Evolutionary conservation across 2,888 invertebrate genomes (phyloP).

Genomic region (Drosophila hawaiiensis): DNA sequence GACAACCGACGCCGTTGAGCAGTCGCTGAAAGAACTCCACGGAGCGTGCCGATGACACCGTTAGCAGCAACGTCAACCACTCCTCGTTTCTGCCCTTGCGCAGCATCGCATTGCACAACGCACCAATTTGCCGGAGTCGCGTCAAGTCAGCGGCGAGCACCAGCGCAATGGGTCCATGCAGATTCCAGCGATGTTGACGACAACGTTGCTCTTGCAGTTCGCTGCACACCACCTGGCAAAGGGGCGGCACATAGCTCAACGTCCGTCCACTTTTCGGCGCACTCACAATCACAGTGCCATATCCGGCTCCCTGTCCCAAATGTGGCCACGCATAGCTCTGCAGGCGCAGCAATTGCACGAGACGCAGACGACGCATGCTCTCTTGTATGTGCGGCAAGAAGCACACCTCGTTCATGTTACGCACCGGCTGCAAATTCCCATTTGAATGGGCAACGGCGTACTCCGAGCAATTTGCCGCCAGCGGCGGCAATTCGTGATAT

Average conservation of each 20-base stretch:
- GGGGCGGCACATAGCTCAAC: slow-evolving; percentile 50
- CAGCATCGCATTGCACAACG: slow-evolving; percentile 41
- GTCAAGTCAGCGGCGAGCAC: slow-evolving; percentile 47
- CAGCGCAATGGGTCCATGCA: slow-evolving; percentile 43
- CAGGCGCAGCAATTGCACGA: slow-evolving; percentile 50
- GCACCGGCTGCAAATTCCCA: slow-evolving; percentile 24
- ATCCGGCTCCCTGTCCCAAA: slow-evolving; percentile 12
- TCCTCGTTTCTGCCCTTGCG: slow-evolving; percentile 27
- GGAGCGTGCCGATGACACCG: slow-evolving; percentile 37
- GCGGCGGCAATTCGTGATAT: slow-evolving; percentile 34
- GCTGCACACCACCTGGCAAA: slow-evolving; percentile 47
- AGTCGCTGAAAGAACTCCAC: slow-evolving; percentile 44
- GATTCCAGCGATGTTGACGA: not conserved
- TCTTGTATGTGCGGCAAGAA: slow-evolving; percentile 43
- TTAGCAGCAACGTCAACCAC: slow-evolving; percentile 29
- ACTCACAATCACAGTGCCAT: slow-evolving; percentile 58
- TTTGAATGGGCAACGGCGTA: slow-evolving; percentile 55
- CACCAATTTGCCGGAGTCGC: slow-evolving; percentile 39
- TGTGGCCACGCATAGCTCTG: slow-evolving; percentile 69
- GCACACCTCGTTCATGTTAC: slow-evolving; percentile 41
- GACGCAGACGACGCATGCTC: slow-evolving; percentile 37
- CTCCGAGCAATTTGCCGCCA: slow-evolving; percentile 52
- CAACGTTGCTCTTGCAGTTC: slow-evolving; percentile 11
- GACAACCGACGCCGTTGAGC: slow-evolving; percentile 57
- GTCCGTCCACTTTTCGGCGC: slow-evolving; percentile 68